Percentiles rank a stretch among this genome's conserved stretches.
Evolutionary conservation across 2,113 vertebrate genomes (phyloP).

Genomic region (Phrynocephalus versicolor): DNA sequence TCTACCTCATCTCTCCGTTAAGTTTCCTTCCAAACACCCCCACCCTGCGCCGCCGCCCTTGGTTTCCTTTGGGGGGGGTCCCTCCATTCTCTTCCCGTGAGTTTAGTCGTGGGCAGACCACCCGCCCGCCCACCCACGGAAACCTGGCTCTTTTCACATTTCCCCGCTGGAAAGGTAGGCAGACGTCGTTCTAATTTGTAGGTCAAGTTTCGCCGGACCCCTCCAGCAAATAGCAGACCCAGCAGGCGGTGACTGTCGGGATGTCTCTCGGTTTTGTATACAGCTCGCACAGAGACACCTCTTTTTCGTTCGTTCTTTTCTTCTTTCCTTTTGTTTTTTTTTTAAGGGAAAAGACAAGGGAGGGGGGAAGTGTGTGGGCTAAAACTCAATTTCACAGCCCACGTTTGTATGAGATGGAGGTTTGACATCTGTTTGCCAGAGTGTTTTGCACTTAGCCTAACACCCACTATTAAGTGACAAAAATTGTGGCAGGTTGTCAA

Average conservation of each 20-base stretch:
- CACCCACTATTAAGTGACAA: conserved; percentile 81
- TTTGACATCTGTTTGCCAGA: conserved; percentile 87
- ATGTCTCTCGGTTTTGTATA: conserved; percentile 36
- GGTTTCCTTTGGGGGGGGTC: conserved; percentile 28
- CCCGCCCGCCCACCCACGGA: neutral
- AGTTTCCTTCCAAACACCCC: too few species aligned
- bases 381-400: conserved; percentile 73
- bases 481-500: conserved; percentile 86
- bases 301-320: conserved; percentile 31
- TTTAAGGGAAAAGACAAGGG: neutral
- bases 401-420: conserved; percentile 73
- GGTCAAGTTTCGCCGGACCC: conserved; percentile 64
- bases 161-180: conserved; percentile 47
- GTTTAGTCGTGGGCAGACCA: neutral
- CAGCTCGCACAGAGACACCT: conserved; percentile 56
- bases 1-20: neutral
- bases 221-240: conserved; percentile 46
- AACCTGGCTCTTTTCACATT: conserved; percentile 40
- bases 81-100: neutral
- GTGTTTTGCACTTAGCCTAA: conserved; percentile 82
- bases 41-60: neutral
- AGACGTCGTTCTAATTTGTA: conserved; percentile 60
- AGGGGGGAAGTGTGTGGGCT: conserved; percentile 56
- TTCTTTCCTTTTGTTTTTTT: too few species aligned
- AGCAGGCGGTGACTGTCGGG: conserved; percentile 52